Evolutionary conservation across 2,888 invertebrate genomes (phyloP).

Genomic region (Euproctis similis): DNA sequence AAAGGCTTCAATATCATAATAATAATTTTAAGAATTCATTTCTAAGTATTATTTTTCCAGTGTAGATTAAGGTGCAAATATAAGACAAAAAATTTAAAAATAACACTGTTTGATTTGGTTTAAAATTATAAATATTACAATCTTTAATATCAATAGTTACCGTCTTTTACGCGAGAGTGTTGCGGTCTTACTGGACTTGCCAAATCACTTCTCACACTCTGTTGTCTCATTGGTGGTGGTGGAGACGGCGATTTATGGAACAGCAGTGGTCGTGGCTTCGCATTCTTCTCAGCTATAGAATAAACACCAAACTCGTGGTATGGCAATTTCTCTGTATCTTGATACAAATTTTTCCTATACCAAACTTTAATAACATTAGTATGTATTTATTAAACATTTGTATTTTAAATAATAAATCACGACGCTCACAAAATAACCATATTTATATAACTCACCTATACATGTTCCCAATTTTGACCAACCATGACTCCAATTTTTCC

Average conservation of each 20-base stretch:
- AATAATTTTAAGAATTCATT: too few species aligned
- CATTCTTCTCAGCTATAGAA: conserved; percentile 46
- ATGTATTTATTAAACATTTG: conserved; percentile 6
- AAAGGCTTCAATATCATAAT: too few species aligned
- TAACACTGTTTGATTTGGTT: conserved; percentile 47
- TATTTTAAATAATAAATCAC: not conserved
- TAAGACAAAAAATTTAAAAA: conserved; percentile 13
- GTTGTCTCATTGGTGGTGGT: conserved; percentile 37
- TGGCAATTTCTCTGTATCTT: conserved; percentile 50
- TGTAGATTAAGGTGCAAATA: too few species aligned
- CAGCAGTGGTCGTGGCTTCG: conserved; percentile 33
- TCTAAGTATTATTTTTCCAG: too few species aligned
- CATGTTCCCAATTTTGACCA: conserved; percentile 72
- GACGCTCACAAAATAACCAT: conserved; percentile 1
- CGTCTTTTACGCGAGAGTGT: conserved; percentile 45
- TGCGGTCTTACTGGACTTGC: conserved; percentile 33
- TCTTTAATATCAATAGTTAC: conserved; percentile 22
- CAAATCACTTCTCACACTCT: conserved; percentile 24
- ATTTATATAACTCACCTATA: conserved; percentile 69
- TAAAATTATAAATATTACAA: not conserved
- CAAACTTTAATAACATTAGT: conserved; percentile 36
- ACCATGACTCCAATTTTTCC: conserved; percentile 58
- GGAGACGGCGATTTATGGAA: conserved; percentile 43
- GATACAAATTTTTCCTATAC: conserved; percentile 49
- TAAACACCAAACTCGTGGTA: conserved; percentile 56